Conservation (phyloP, 2,113 vertebrate genomes). For the Peucedramus taeniatus region DNA sequence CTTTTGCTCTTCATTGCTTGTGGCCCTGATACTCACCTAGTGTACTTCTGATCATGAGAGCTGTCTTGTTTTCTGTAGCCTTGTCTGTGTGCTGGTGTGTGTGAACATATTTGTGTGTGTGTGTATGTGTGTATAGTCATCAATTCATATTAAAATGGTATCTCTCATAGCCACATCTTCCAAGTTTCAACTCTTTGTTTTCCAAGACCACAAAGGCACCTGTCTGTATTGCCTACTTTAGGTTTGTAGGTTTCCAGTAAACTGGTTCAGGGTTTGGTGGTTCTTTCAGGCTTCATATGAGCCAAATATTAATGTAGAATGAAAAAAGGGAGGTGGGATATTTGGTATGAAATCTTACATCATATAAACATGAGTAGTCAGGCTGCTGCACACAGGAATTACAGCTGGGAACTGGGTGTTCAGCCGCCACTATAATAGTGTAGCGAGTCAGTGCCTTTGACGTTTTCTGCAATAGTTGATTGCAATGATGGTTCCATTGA, state of each 20-base stretch:
- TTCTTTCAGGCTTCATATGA: not conserved
- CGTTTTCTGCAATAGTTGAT: not conserved
- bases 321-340: not conserved
- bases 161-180: not conserved
- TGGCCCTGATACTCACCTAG: not conserved
- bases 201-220: not conserved
- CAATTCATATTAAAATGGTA: not conserved
- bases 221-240: not conserved
- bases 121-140: rapidly evolving
- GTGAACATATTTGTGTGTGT: not conserved
- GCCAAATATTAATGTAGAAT: not conserved
- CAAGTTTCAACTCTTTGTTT: not conserved
- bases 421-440: not conserved
- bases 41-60: not conserved
- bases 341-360: not conserved
- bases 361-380: not conserved
- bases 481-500: not conserved
- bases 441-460: not conserved
- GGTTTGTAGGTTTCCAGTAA: not conserved
- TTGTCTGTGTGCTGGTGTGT: not conserved
- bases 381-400: not conserved
- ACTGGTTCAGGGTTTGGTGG: not conserved
- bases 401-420: not conserved
- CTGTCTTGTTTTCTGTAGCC: not conserved
- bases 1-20: not conserved